Evolutionary conservation across 2,888 invertebrate species (phyloP), one percentile per base, ranked within the genome.

Genomic region (Cantharis flavilabris): DNA sequence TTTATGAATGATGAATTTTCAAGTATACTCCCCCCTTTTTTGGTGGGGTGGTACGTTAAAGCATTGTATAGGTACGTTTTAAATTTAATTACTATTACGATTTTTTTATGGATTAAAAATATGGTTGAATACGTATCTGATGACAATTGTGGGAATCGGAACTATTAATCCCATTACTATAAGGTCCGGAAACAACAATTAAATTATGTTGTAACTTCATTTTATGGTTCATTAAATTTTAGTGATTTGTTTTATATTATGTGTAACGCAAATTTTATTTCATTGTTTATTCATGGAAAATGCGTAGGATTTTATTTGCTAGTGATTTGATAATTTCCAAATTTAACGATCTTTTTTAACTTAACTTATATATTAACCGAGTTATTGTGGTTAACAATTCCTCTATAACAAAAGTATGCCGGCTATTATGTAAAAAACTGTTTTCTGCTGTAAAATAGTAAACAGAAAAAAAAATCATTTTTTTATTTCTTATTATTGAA

Each of bases 1-100:
- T 81, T 80, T 81, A 79, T 82, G 82, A 83, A 83, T 84, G 82
- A 83, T 76, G 79, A 77, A 79, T 82, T 78, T 83, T 81, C 80
- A 79, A 80, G 63, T 62, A 23, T 62, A 69, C 62, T 73, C 79
- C 80, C 79, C 71, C 73, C 77, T 49, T 64, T 72, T 76, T 67
- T 75, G 73, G 79, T 76, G 77, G 79, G 77, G 79, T 72, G 16
- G 49, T 62, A 20, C 20, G 13, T 69, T 70, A 75, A 75, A 70
- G 65, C 28, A 33, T n/a, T 18, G 20, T 67, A 10, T 28, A 16
- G 26, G 65, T 72, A 72, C 30, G 9, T 28, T 72, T 65, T 20
- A 62, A 71, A 67, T 49, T 20, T 69, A 13, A 67, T 62, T 33
- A 69, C 62, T 62, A 49, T 73, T 63, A 33, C 18, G 30, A 20